phyloP scores from a whole-genome alignment of 30 jellyfish, hydroid and myxozoan species.

The Aurelia sp. region DNA sequence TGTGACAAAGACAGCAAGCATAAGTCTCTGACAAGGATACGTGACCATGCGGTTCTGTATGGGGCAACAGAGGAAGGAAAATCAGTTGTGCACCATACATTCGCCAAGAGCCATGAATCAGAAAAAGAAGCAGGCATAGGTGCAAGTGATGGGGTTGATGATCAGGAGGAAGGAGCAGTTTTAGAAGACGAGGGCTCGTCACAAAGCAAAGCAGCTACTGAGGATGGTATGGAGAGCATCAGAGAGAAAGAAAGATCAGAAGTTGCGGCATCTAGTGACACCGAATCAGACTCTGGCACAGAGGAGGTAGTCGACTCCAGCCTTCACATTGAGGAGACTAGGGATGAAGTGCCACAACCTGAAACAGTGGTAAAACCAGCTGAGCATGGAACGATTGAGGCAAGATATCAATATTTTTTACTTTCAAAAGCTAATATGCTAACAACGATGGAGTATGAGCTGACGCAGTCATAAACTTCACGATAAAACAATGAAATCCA shows the following conservation, averaged over 20 bases:
- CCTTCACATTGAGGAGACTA: no score
- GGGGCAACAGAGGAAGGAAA: conserved; percentile 65
- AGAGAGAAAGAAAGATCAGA: neutral
- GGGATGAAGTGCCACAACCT: no score
- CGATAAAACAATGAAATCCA: no score
- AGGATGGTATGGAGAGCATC: conserved; percentile 1
- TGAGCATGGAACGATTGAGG: no score
- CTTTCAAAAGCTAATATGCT: no score
- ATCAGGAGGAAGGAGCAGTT: neutral
- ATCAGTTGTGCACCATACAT: conserved; percentile 43
- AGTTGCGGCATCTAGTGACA: no score
- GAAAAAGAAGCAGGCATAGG: neutral
- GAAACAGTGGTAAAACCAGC: no score
- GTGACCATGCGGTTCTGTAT: conserved; percentile 50
- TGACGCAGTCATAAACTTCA: no score
- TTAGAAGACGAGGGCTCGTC: neutral
- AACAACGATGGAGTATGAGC: no score
- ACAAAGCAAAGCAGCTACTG: neutral
- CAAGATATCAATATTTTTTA: no score
- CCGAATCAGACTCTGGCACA: no score
- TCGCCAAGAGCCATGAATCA: neutral
- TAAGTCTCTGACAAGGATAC: conserved; percentile 20
- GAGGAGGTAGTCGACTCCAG: no score
- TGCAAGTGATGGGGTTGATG: neutral
- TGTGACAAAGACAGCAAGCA: conserved; percentile 34